Evolutionary conservation across 92 coral and sea anemone genomes (phyloP).

Genomic region (Phenganax marumi): DNA sequence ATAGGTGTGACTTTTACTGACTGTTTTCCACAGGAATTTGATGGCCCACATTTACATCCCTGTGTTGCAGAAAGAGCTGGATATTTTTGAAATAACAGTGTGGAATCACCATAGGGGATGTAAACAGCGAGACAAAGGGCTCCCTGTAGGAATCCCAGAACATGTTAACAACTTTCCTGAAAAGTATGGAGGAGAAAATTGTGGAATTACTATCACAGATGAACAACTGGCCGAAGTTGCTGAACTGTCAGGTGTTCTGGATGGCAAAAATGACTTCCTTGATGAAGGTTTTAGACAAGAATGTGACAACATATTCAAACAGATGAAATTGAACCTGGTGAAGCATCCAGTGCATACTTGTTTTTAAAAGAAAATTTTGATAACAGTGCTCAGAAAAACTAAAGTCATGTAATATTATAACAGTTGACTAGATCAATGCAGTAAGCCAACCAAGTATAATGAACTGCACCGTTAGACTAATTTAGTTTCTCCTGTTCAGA

Average conservation of each 20-base stretch:
- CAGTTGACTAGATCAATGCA: neutral
- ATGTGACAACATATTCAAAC: constrained; percentile 57
- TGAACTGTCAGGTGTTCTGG: constrained; percentile 24
- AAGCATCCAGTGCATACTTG: neutral
- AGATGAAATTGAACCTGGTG: neutral
- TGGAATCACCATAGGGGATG: constrained; percentile 13
- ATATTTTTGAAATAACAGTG: neutral
- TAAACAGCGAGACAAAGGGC: constrained; percentile 36
- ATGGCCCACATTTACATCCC: neutral
- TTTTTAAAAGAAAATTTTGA: constrained; percentile 1
- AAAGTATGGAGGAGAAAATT: too few species aligned
- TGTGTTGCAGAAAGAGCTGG: neutral
- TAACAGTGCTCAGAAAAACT: neutral
- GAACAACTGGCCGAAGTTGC: constrained; percentile 7
- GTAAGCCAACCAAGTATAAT: neutral
- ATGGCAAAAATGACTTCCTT: constrained; percentile 28
- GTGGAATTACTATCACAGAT: too few species aligned
- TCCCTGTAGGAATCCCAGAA: constrained; percentile 44
- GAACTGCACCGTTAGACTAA: neutral
- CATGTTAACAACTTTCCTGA: constrained; percentile 32
- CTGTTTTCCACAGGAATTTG: neutral
- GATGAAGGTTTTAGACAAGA: constrained; percentile 50
- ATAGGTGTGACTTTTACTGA: neutral
- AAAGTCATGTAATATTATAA: neutral
- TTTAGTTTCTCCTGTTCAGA: neutral